Percentiles rank a stretch among this genome's conserved stretches.
Conservation (phyloP, 2,113 vertebrate genomes). For the Merops nubicus region DNA sequence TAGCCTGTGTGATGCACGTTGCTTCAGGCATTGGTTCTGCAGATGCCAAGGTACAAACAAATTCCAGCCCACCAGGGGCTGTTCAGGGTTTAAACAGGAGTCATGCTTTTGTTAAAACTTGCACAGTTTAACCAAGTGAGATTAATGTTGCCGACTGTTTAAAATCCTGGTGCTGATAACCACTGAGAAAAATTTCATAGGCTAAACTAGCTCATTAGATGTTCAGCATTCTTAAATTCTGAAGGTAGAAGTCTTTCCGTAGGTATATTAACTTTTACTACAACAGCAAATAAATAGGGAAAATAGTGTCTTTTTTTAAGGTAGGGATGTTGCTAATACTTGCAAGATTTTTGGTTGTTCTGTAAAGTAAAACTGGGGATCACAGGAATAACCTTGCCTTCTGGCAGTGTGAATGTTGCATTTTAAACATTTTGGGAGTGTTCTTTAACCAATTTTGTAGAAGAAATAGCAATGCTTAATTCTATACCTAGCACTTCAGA, state of each 20-base stretch:
- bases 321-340: background rate
- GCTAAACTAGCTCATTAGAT: background rate
- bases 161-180: slow-evolving; percentile 34
- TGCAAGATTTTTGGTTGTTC: background rate
- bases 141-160: slow-evolving; percentile 30
- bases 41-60: background rate
- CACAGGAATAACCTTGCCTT: slow-evolving; percentile 1
- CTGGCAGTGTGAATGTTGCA: background rate
- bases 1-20: background rate
- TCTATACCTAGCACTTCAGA: background rate
- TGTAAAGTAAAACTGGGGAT: background rate
- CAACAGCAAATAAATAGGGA: background rate
- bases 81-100: background rate
- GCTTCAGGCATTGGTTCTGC: background rate
- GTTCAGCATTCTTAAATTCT: background rate
- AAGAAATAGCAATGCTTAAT: background rate
- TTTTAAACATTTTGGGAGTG: background rate
- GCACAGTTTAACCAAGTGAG: background rate
- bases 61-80: background rate
- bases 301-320: background rate
- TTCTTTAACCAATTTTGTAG: background rate
- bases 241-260: background rate
- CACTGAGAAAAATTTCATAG: background rate
- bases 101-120: background rate
- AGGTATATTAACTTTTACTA: background rate